Evolutionary conservation across 2,888 invertebrate species (phyloP).

Genomic region (Papilio protenor): DNA sequence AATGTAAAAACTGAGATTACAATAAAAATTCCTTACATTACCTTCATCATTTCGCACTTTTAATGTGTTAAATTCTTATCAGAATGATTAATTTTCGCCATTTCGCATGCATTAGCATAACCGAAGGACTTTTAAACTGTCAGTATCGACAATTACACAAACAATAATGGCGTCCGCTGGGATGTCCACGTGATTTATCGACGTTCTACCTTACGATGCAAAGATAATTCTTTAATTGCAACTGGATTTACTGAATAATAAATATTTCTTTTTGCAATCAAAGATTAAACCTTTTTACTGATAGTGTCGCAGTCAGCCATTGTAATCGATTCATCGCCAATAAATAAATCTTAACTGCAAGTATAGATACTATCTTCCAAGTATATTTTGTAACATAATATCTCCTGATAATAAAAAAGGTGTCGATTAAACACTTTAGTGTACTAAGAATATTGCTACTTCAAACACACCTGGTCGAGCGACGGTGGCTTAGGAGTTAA

Average conservation of each 20-base stretch:
- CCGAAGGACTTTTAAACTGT: conserved; percentile 59
- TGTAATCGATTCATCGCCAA: conserved; percentile 7
- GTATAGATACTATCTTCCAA: background rate
- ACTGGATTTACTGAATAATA: background rate
- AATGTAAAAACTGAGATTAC: conserved; percentile 5
- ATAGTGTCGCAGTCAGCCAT: background rate
- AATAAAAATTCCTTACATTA: conserved; percentile 19
- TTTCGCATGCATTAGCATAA: conserved; percentile 72
- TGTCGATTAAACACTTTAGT: background rate
- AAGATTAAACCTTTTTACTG: conserved; percentile 9
- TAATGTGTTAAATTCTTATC: conserved; percentile 51
- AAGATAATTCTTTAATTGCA: conserved; percentile 49
- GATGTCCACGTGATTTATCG: conserved; percentile 63
- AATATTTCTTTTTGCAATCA: conserved; percentile 34
- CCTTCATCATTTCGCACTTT: conserved; percentile 35
- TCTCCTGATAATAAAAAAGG: background rate
- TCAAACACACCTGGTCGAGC: background rate
- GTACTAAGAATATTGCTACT: background rate
- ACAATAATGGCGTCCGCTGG: conserved; percentile 66
- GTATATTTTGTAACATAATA: background rate
- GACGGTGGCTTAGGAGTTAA: too few relatives aligned
- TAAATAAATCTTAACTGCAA: background rate
- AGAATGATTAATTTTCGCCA: conserved; percentile 64
- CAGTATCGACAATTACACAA: conserved; percentile 73
- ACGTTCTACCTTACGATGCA: conserved; percentile 57